A percentile compares a stretch with the other conserved stretches of the same genome.
These are phyloP conservation scores for Tachysurus fulvidraco DNA, from an alignment of 2,113 vertebrate genomes.

Conservation along the genomic window DNA sequence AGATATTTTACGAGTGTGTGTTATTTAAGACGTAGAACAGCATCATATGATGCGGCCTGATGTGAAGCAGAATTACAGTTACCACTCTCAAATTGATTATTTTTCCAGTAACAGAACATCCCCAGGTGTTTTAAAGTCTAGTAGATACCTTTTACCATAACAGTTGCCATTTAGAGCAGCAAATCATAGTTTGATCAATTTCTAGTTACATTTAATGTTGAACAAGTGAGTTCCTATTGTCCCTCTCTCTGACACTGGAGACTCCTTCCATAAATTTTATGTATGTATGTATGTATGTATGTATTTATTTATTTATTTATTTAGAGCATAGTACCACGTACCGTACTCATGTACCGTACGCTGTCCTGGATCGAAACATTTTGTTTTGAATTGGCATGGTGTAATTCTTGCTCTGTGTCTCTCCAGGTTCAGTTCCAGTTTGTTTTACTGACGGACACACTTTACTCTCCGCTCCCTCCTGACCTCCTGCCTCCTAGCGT, in stretches of 20 bases:
- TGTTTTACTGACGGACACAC: slow-evolving; percentile 91
- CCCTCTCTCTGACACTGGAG: background rate
- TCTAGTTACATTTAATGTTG: background rate
- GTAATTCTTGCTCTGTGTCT: background rate
- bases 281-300: no score
- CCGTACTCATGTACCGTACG: background rate
- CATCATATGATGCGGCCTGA: background rate
- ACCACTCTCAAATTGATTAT: background rate
- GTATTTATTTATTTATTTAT: no score
- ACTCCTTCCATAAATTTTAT: background rate
- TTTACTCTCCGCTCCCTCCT: slow-evolving; percentile 92
- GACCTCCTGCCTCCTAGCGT: slow-evolving; percentile 88
- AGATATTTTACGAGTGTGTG: background rate
- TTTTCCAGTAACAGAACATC: background rate
- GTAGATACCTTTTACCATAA: background rate
- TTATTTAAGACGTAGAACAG: background rate
- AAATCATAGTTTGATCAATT: background rate
- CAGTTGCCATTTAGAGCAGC: background rate
- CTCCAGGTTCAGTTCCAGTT: slow-evolving; percentile 98
- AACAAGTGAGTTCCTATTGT: background rate
- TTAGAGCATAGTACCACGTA: no score
- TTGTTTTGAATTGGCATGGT: background rate
- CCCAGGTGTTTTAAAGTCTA: background rate
- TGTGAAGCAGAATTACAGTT: background rate
- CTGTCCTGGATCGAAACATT: background rate